Evolutionary conservation across 2,113 vertebrate genomes (phyloP).

Genomic region (Lagopus leucura): DNA sequence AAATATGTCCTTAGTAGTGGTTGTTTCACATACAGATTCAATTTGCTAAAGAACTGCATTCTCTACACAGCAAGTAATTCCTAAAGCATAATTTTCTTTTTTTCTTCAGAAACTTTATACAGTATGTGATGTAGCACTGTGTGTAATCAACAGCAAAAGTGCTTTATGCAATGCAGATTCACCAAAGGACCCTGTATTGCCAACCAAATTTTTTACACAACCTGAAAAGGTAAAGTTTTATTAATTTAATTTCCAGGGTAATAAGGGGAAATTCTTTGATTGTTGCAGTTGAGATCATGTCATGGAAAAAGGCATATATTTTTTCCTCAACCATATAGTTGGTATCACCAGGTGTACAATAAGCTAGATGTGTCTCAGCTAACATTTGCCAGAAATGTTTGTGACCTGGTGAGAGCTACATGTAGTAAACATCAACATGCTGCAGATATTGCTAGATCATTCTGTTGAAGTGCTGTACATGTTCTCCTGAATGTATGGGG

Average conservation of each 20-base stretch:
- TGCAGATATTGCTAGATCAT: background rate
- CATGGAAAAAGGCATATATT: background rate
- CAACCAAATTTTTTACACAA: slow-evolving; percentile 92
- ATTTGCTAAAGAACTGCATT: background rate
- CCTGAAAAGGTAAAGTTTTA: slow-evolving; percentile 90
- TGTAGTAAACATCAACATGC: background rate
- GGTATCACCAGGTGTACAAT: background rate
- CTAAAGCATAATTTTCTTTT: background rate
- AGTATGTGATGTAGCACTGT: slow-evolving; percentile 97
- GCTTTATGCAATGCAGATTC: slow-evolving; percentile 94
- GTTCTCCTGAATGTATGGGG: background rate
- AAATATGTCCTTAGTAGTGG: background rate
- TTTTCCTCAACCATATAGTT: background rate
- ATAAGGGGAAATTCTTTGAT: background rate
- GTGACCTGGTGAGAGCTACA: background rate
- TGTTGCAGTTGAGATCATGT: background rate
- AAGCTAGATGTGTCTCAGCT: background rate
- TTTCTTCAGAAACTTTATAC: slow-evolving; percentile 92
- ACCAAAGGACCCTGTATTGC: slow-evolving; percentile 94
- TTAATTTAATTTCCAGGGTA: background rate
- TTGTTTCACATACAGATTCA: background rate
- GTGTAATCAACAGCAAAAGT: slow-evolving; percentile 98
- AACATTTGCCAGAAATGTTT: background rate
- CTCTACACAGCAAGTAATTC: background rate
- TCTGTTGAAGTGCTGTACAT: background rate